Evolutionary conservation across 1,140 invertebrate species (phyloP), one percentile per base, ranked within the genome.

Genomic region (Chelonus insularis): DNA sequence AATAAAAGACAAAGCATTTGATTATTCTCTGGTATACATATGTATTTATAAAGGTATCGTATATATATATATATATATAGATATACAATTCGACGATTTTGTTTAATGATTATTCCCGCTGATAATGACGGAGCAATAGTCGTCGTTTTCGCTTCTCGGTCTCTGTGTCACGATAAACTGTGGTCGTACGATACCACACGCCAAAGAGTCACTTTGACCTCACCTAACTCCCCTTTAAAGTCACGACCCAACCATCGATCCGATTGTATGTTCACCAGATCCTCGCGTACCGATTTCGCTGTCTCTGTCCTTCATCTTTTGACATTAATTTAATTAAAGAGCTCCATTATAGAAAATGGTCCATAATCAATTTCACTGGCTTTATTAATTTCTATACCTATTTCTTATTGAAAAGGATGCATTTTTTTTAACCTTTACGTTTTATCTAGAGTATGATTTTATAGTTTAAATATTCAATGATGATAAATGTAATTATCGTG

Each of bases 51-150:
- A n/a, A n/a, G n/a, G n/a, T n/a, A n/a, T n/a, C n/a, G 11, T 37
- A 37, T 37, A 37, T 37, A 37, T 11, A 8, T 37, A 11, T 11
- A 37, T 37, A 39, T 39, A 39, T 39, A 14, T 1, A 39, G 37
- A 12, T 39, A 36, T 12, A 55, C 8, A 37, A 16, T 39, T 55
- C 6, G 11, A 2, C 23, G 18, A n/a, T 55, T 37, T 20, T 20
- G 29, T 34, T 55, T 55, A 25, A 37, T 39, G 52, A 55, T 21
- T 55, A 55, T 55, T 55, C 18, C n/a, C 20, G 11, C 52, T 11
- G 52, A 55, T 55, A 55, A 55, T 55, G 52, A 55, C 52, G 16
- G 34, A 16, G 52, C 52, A 39, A 55, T 55, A 55, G 52, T 37
- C 34, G 20, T 21, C 16, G 12, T 18, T 14, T 37, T 55, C 20